phyloP scores from a whole-genome alignment of 1,140 invertebrate genomes.

The Eriocheir sinensis region DNA sequence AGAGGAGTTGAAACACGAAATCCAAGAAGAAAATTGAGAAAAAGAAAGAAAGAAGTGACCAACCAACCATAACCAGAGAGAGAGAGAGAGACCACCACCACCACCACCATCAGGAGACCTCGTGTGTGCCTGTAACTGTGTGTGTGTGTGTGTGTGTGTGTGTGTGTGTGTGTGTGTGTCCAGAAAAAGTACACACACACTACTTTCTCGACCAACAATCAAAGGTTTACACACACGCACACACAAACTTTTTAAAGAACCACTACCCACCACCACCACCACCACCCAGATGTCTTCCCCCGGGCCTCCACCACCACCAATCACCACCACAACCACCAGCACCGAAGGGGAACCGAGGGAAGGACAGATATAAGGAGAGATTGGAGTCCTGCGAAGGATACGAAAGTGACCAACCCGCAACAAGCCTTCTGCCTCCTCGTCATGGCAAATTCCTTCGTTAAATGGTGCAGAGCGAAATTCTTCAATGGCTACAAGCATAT shows the following conservation, averaged over 20 bases:
- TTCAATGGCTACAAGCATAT: conserved; percentile 70
- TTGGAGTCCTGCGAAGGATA: no score
- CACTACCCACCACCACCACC: no score
- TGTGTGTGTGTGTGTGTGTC: neutral
- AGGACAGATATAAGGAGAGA: neutral
- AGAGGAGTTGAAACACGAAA: neutral
- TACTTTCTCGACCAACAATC: no score
- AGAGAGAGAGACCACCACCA: no score
- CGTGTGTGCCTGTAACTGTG: neutral
- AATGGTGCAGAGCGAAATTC: conserved; percentile 72
- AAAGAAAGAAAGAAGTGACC: neutral
- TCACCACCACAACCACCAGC: neutral
- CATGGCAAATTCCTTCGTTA: conserved; percentile 73
- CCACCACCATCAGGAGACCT: no score
- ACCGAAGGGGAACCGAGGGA: neutral
- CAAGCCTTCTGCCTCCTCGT: neutral
- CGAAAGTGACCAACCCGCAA: neutral
- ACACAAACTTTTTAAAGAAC: neutral
- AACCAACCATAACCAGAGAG: no score
- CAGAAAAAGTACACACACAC: neutral
- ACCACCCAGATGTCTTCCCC: neutral
- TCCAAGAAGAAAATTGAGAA: neutral
- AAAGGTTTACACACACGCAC: neutral
- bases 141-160: neutral
- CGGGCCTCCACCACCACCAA: neutral